phyloP scores from a whole-genome alignment of 2,113 vertebrate species.

The Ramphastos sulfuratus region DNA sequence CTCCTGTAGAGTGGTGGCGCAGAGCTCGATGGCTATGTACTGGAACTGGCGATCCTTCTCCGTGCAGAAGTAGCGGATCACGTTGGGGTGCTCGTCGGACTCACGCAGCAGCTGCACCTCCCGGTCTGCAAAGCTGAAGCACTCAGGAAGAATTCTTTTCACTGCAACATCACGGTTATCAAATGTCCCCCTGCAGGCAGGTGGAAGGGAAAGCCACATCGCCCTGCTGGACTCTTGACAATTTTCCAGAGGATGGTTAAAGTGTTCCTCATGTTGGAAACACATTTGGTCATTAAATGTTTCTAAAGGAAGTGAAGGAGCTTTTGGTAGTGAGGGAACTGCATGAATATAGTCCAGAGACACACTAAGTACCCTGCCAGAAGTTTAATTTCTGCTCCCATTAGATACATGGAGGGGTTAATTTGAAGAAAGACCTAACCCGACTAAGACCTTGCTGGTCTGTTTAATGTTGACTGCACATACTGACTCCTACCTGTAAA shows the following conservation, averaged over 20 bases:
- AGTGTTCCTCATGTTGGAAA: neutral
- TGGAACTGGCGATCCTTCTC: slow-evolving; percentile 97
- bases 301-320: neutral
- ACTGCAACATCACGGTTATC: slow-evolving; percentile 92
- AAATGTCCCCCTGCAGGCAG: slow-evolving; percentile 86
- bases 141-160: slow-evolving; percentile 96
- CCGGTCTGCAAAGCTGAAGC: slow-evolving; percentile 95
- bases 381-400: neutral
- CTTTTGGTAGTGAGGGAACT: neutral
- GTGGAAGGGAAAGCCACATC: neutral
- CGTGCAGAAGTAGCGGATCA: slow-evolving; percentile 98
- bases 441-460: neutral
- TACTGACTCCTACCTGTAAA: slow-evolving; percentile 84
- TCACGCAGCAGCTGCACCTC: slow-evolving; percentile 95
- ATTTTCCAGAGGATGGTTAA: neutral
- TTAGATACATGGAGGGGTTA: neutral
- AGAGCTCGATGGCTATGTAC: slow-evolving; percentile 97
- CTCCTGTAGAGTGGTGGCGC: slow-evolving; percentile 92
- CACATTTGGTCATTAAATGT: neutral
- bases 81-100: slow-evolving; percentile 94
- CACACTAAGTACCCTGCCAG: neutral
- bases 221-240: neutral
- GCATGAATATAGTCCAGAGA: neutral
- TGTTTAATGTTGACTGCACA: neutral
- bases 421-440: neutral